Evolutionary conservation across 2,888 invertebrate species (phyloP).

Genomic region (Microplitis manilae): DNA sequence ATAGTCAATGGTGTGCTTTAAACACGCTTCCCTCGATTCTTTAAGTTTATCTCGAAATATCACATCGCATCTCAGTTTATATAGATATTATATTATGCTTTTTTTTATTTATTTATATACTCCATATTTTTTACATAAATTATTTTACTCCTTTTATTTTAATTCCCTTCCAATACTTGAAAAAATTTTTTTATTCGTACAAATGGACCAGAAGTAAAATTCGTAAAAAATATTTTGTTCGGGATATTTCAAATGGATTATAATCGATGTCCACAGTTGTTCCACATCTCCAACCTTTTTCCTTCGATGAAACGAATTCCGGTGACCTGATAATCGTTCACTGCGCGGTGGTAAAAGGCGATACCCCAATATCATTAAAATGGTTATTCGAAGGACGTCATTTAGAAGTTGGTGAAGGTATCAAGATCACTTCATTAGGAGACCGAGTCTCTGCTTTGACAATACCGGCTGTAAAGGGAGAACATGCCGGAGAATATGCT

Average conservation of each 20-base stretch:
- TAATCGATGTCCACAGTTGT: conserved; percentile 61
- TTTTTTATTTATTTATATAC: background rate
- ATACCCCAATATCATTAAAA: conserved; percentile 69
- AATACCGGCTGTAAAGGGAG: conserved; percentile 80
- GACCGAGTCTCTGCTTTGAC: conserved; percentile 76
- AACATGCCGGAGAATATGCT: conserved; percentile 84
- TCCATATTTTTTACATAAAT: background rate
- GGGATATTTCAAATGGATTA: conserved; percentile 7
- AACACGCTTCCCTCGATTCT: conserved; percentile 34
- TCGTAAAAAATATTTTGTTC: background rate
- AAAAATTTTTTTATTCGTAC: background rate
- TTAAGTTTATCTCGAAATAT: conserved; percentile 26
- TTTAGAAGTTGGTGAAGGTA: conserved; percentile 67
- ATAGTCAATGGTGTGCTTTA: conserved; percentile 72
- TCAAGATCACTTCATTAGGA: conserved; percentile 69
- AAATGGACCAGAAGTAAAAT: background rate
- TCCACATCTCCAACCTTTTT: conserved; percentile 73
- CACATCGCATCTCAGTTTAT: conserved; percentile 6
- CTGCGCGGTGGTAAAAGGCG: conserved; percentile 77
- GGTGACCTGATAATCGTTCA: conserved; percentile 76
- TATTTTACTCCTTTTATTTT: background rate
- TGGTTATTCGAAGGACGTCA: conserved; percentile 70
- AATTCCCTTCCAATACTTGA: background rate
- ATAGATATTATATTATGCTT: background rate
- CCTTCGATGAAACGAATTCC: conserved; percentile 72